Conservation (phyloP, 2,888 invertebrate genomes). For the Micropterix aruncella region DNA sequence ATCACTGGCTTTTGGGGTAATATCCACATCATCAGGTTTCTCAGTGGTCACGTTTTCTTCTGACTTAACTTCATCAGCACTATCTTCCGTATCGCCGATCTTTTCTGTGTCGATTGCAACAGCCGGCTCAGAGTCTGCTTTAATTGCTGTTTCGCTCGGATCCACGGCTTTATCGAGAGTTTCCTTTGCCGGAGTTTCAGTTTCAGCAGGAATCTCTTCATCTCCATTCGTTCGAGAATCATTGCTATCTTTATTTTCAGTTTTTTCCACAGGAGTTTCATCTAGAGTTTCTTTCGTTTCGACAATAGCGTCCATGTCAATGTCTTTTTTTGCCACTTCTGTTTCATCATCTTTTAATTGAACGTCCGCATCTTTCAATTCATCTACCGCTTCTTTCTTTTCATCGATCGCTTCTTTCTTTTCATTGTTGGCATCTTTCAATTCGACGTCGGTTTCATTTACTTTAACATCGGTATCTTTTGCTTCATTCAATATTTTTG, state of each 20-base stretch:
- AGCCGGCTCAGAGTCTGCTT: slow-evolving; percentile 14
- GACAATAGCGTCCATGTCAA: slow-evolving; percentile 5
- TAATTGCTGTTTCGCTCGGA: slow-evolving; percentile 13
- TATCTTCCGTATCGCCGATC: slow-evolving; percentile 8
- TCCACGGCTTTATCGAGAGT: background rate
- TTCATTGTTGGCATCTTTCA: slow-evolving; percentile 6
- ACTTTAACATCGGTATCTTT: no score
- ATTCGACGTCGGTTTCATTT: no score
- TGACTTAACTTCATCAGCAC: slow-evolving; percentile 1
- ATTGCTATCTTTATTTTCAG: slow-evolving; percentile 7
- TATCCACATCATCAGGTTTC: background rate
- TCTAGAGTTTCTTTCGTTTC: slow-evolving; percentile 5
- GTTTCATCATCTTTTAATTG: slow-evolving; percentile 5
- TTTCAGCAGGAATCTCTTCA: slow-evolving; percentile 5
- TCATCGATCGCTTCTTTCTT: slow-evolving; percentile 4
- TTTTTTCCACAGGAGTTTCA: background rate
- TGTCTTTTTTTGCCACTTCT: slow-evolving; percentile 2
- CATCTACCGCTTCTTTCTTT: slow-evolving; percentile 5
- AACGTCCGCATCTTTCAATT: slow-evolving; percentile 2
- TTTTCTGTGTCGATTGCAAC: slow-evolving; percentile 16
- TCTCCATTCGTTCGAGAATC: slow-evolving; percentile 4
- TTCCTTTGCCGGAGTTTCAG: slow-evolving; percentile 4
- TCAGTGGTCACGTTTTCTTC: slow-evolving; percentile 15
- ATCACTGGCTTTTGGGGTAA: background rate
- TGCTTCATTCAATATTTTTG: no score